These are phyloP conservation scores for Xiphorhynchus erythropygius DNA, from an alignment of 2,797 vertebrate genomes.

Conservation along the genomic window DNA sequence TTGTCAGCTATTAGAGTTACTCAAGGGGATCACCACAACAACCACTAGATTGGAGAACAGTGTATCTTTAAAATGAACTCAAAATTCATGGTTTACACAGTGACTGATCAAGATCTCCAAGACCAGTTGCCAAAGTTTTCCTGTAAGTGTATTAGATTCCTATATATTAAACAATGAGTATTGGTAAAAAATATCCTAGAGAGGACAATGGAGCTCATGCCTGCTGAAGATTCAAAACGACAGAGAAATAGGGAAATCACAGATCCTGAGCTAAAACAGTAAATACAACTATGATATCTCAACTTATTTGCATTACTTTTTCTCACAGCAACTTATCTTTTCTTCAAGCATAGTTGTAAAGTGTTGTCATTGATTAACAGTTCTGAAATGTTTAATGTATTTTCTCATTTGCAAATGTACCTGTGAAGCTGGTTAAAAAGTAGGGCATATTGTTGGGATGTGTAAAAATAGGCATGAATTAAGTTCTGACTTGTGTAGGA, in stretches of 20 bases:
- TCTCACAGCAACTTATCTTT: not conserved
- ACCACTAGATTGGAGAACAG: not conserved
- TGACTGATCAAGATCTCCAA: not conserved
- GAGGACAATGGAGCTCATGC: not conserved
- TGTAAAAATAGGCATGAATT: not conserved
- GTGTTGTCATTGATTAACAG: not conserved
- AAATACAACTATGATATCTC: not conserved
- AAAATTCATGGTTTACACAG: not conserved
- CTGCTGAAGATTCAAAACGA: not conserved
- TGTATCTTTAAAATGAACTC: not conserved
- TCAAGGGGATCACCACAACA: not conserved
- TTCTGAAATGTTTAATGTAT: not conserved
- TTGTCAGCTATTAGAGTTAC: not conserved
- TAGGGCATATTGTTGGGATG: not conserved
- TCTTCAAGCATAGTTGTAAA: not conserved
- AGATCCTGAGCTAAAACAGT: not conserved
- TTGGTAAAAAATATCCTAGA: not conserved
- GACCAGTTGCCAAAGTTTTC: not conserved
- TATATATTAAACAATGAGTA: not conserved
- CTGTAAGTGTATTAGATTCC: not conserved
- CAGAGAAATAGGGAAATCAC: not conserved
- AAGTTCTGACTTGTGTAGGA: not conserved
- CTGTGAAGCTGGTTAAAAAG: conserved; percentile 6
- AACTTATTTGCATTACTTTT: not conserved
- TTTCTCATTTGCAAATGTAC: conserved; percentile 15